Conservation (phyloP, 2,797 vertebrate species). For the Amblyopsis hoosieri region DNA sequence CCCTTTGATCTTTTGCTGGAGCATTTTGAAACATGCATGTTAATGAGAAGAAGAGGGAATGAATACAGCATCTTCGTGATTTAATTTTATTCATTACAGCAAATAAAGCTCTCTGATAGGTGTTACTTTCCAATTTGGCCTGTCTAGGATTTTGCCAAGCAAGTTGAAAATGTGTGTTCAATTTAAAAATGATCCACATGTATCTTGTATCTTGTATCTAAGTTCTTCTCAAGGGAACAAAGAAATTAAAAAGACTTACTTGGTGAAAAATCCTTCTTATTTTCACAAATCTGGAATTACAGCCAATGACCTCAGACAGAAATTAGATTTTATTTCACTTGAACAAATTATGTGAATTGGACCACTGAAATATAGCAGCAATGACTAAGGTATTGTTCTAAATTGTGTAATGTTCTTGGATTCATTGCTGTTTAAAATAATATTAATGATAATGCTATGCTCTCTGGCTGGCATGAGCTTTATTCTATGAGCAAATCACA, state of each 20-base stretch:
- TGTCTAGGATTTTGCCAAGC: background rate
- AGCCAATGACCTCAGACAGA: background rate
- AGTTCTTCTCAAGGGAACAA: background rate
- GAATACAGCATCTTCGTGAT: slow-evolving; percentile 21
- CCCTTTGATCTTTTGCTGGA: slow-evolving; percentile 2
- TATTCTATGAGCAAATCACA: slow-evolving; percentile 26
- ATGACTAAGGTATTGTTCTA: no score
- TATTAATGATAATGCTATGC: background rate
- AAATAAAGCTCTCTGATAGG: slow-evolving; percentile 25
- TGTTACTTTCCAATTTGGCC: slow-evolving; percentile 18
- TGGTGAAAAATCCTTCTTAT: no score
- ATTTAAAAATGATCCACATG: slow-evolving; percentile 5
- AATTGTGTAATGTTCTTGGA: no score
- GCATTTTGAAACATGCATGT: slow-evolving; percentile 6
- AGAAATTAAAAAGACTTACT: no score
- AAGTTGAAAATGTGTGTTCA: slow-evolving; percentile 5
- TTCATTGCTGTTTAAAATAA: no score
- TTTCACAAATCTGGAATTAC: background rate
- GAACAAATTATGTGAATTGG: no score
- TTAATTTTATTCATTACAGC: slow-evolving; percentile 47
- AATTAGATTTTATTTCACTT: background rate
- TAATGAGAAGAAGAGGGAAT: slow-evolving; percentile 20
- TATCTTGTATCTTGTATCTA: background rate
- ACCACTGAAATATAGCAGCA: no score
- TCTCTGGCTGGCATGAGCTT: background rate